A percentile compares a stretch with the other conserved stretches of the same genome.
These are phyloP conservation scores for Aleiodes leptofemur DNA, from an alignment of 2,888 invertebrate species.

Conservation along the genomic window DNA sequence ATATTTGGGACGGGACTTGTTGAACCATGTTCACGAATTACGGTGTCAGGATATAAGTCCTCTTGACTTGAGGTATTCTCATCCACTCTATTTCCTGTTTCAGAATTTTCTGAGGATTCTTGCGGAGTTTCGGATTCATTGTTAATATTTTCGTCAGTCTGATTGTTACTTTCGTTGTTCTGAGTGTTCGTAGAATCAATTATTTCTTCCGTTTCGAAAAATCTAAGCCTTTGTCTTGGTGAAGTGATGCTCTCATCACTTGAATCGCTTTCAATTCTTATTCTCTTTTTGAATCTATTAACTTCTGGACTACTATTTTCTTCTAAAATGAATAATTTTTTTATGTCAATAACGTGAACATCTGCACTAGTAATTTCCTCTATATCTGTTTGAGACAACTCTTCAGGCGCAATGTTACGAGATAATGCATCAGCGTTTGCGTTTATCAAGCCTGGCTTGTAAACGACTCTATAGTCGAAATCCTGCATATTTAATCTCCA, in stretches of 20 bases:
- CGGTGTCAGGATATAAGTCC: too few species aligned
- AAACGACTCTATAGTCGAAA: constrained; percentile 38
- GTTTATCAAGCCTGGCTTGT: constrained; percentile 42
- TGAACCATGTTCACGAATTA: too few species aligned
- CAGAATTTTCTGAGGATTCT: too few species aligned
- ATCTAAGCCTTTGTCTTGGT: too few species aligned
- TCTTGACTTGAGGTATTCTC: too few species aligned
- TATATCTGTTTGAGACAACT: not conserved
- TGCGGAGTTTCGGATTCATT: too few species aligned
- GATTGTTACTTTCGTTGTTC: too few species aligned
- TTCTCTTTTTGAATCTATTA: not conserved
- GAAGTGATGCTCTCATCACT: not conserved
- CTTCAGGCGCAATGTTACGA: constrained; percentile 6
- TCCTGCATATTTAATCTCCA: constrained; percentile 43
- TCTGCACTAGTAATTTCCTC: not conserved
- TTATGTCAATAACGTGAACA: not conserved
- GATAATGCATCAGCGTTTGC: constrained; percentile 43
- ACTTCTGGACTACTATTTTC: not conserved
- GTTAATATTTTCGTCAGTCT: too few species aligned
- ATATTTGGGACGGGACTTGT: too few species aligned
- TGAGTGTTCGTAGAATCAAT: too few species aligned
- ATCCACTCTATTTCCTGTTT: too few species aligned
- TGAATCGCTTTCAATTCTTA: not conserved
- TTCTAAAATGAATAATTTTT: not conserved
- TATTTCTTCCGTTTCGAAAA: not conserved